Evolutionary conservation across 2,797 vertebrate species (phyloP).

Genomic region (Yasuhikotakia modesta): DNA sequence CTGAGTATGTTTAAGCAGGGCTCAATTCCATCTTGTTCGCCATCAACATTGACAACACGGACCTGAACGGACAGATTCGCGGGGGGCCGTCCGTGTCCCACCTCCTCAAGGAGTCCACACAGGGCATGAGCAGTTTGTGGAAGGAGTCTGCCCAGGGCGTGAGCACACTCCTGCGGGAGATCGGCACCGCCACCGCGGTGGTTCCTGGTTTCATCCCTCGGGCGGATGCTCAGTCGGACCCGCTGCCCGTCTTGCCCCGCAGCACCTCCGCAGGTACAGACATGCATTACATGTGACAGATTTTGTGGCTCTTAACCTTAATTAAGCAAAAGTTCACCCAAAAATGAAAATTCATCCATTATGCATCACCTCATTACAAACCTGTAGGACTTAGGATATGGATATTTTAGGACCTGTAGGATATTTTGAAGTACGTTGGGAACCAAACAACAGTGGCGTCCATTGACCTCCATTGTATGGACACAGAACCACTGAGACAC

Average conservation of each 20-base stretch:
- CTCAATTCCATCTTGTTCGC: slow-evolving; percentile 98
- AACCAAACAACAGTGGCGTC: no score
- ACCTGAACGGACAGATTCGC: slow-evolving; percentile 88
- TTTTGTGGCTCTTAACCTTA: no score
- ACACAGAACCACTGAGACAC: no score
- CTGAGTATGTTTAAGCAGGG: slow-evolving; percentile 72
- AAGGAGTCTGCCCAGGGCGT: slow-evolving; percentile 96
- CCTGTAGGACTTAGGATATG: no score
- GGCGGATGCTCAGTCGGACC: slow-evolving; percentile 83
- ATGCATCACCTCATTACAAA: no score
- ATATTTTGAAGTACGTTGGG: no score
- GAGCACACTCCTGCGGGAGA: slow-evolving; percentile 91
- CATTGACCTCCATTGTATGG: no score
- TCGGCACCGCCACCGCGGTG: slow-evolving; percentile 87
- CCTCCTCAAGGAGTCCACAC: slow-evolving; percentile 94
- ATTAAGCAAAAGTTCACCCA: no score
- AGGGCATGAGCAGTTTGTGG: slow-evolving; percentile 90
- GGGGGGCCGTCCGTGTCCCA: slow-evolving; percentile 78
- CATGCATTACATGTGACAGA: no score
- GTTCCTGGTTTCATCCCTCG: slow-evolving; percentile 89
- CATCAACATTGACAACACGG: slow-evolving; percentile 96
- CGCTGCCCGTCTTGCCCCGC: slow-evolving; percentile 85
- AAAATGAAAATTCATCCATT: no score
- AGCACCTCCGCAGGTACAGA: slow-evolving; percentile 78
- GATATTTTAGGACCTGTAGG: no score